Base-by-base conservation (phyloP, 1,140 invertebrate species). In the Neodiprion fabricii region DNA sequence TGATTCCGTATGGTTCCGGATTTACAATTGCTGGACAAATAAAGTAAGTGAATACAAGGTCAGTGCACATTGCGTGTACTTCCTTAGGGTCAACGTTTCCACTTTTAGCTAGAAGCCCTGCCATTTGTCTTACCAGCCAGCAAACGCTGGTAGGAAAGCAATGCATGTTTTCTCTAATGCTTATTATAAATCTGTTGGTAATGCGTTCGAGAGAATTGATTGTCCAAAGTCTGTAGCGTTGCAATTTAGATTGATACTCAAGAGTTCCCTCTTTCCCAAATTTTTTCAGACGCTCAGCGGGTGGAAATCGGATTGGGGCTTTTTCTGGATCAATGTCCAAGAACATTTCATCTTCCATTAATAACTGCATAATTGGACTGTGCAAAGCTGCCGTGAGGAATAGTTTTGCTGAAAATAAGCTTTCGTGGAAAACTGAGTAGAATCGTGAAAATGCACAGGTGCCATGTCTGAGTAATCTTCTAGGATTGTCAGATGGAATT, bases 1-100 rank as follows among this genome's bases (percentile, higher is more conserved):
- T 96, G 68, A 99, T 96, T n/a, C 97, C 97, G 86, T 97, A 95
- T 1, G 96, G 94, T 87, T 99, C 98, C 0, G 98, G 98, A 89
- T 98, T 97, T 47, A 98, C 95, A 67, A 99, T 96, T 0, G 97
- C 98, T 9, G 97, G 97, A 83, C 98, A 99, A 75, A 99, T 96
- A 79, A 99, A 99, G 80, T 96, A 92, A 2, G 95, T 96, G 84
- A 99, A 96, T 11, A 99, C 94, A 21, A 99, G 89, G 85, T 99
- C 97, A 0, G 96, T 96, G 83, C 96, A 97, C 80, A 99, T 93
- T 9, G 93, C 92, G 80, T 94, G 90, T 23, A 95, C 91, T 76
- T 95, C 92, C 80, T 93, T 93, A 0, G 86, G 81, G 48, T 93
- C 91, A 1, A 91, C 84, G 50, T 89, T 89, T 78, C 91, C 91